Evolutionary conservation across 2,113 vertebrate genomes (phyloP), one percentile per base, ranked within the genome.

Genomic region (Oceanites oceanicus): DNA sequence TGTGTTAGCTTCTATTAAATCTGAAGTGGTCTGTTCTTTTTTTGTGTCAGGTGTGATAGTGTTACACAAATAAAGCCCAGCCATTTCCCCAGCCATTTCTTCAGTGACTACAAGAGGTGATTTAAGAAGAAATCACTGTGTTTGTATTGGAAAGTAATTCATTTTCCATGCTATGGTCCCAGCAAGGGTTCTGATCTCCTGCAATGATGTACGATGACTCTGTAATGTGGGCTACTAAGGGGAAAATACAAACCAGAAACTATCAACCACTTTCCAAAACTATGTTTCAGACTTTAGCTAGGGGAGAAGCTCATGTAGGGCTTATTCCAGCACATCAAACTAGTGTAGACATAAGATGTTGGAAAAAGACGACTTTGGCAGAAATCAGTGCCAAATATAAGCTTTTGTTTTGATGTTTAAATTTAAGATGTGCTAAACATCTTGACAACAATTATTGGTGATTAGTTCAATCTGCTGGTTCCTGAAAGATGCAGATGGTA

Each of bases 401-500:
- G 94, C 87, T 94, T 96, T 96, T 97, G 68, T 93, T 97, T 96
- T 96, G 72, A 90, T 94, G 87, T 96, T 96, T 97, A 96, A 96
- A 97, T 94, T 92, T 97, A 95, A 96, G 85, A 97, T 71, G 92
- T 80, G 55, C 52, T 93, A 94, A 90, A 96, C 82, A 96, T 96
- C 91, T 98, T 96, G 62, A 94, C 98, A 97, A 97, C 82, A 97
- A 96, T 97, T 96, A 88, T 97, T 95, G 94, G 76, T 97, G 97
- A 97, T 97, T 97, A 97, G 91, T 88, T 97, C 77, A 97, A 97
- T 96, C 96, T 92, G 94, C 68, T 90, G 70, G 70, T 88, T 95
- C 85, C 92, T 95, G 77, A 93, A 97, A 98, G 92, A 74, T 88
- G 93, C 92, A 97, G 92, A 97, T 96, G 94, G 80, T 83, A 87